A percentile compares a stretch with the other conserved stretches of the same genome.
Conservation (phyloP, 2,113 vertebrate genomes). For the Dendrocopos noguchii region DNA sequence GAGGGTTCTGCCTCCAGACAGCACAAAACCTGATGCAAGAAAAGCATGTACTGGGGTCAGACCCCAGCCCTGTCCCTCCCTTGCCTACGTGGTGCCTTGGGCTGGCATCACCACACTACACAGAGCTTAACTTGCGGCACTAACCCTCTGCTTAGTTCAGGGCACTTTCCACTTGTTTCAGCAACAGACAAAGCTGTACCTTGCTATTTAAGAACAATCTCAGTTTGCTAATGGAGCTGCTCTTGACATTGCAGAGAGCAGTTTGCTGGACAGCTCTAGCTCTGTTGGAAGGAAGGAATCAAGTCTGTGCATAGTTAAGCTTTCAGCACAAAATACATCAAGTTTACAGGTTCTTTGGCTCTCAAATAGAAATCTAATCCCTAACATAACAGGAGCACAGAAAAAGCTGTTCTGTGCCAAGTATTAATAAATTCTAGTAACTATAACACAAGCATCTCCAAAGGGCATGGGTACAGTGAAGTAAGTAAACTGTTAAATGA, state of each 20-base stretch:
- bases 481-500: not conserved
- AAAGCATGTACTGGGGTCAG: not conserved
- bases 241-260: not conserved
- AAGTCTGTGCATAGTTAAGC: not conserved
- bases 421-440: not conserved
- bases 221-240: not conserved
- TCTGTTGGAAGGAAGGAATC: not conserved
- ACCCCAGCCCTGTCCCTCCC: not conserved
- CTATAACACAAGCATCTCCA: not conserved
- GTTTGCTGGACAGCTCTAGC: not conserved
- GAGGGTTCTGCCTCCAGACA: fast-evolving
- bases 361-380: not conserved
- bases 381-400: not conserved
- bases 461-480: not conserved
- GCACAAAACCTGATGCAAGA: not conserved
- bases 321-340: not conserved
- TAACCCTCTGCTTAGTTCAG: fast-evolving
- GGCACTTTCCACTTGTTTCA: not conserved
- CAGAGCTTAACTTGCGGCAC: not conserved
- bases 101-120: not conserved
- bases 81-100: not conserved
- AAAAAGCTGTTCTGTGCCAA: not conserved
- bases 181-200: not conserved
- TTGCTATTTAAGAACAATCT: not conserved
- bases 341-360: not conserved